A percentile compares a stretch with the other conserved stretches of the same genome.
Evolutionary conservation across 2,888 invertebrate species (phyloP).

Genomic region (Metellina segmentata): DNA sequence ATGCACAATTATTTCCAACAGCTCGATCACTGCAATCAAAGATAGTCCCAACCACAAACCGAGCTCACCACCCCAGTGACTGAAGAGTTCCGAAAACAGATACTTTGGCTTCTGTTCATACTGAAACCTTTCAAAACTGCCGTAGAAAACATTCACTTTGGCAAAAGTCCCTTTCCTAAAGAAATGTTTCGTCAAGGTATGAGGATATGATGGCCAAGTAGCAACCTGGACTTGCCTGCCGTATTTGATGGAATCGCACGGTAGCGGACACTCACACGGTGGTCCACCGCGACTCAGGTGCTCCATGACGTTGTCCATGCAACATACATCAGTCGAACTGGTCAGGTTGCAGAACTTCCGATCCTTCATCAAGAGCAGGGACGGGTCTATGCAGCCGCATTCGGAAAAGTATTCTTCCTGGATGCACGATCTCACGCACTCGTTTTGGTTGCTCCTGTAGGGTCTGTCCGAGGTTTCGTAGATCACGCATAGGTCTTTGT

Average conservation of each 20-base stretch:
- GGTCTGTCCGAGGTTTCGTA: background rate
- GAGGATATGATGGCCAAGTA: background rate
- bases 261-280: background rate
- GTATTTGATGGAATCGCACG: background rate
- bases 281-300: background rate
- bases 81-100: background rate
- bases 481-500: constrained; percentile 1
- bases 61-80: background rate
- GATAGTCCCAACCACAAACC: constrained; percentile 20
- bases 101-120: constrained; percentile 9
- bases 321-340: background rate
- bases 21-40: background rate
- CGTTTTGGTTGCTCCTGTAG: no score
- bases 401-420: background rate
- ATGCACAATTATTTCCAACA: background rate
- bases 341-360: background rate
- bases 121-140: background rate
- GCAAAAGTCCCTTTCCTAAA: background rate
- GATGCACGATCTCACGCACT: background rate
- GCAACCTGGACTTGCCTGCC: background rate
- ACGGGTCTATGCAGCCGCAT: background rate
- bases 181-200: background rate
- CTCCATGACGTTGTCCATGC: background rate
- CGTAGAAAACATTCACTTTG: background rate
- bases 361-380: background rate